Percentiles rank a stretch among this genome's conserved stretches.
Conservation (phyloP, 2,113 vertebrate species). For the Carettochelys insculpta region DNA sequence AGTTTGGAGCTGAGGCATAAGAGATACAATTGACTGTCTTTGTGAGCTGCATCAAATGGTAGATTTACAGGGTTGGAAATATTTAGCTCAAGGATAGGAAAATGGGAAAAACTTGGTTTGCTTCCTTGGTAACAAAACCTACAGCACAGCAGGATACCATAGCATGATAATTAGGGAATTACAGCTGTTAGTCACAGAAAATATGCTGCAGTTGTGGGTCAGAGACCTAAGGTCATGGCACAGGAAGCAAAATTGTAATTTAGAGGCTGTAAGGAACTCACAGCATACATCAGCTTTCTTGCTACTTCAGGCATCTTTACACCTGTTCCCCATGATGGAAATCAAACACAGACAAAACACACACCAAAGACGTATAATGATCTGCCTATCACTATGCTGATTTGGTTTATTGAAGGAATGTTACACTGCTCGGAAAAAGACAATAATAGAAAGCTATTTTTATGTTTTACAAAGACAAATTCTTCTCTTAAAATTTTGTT, state of each 20-base stretch:
- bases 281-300: slow-evolving; percentile 37
- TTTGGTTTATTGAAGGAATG: not conserved
- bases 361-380: not conserved
- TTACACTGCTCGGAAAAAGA: not conserved
- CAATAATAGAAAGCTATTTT: not conserved
- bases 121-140: slow-evolving; percentile 78
- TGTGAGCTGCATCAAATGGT: slow-evolving; percentile 63
- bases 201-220: slow-evolving; percentile 78
- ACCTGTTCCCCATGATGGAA: slow-evolving; percentile 70
- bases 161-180: slow-evolving; percentile 82
- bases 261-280: slow-evolving; percentile 74
- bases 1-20: slow-evolving; percentile 31
- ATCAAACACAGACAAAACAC: slow-evolving; percentile 69
- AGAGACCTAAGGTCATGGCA: slow-evolving; percentile 71
- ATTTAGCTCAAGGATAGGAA: slow-evolving; percentile 20
- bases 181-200: slow-evolving; percentile 80
- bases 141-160: slow-evolving; percentile 76
- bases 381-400: not conserved
- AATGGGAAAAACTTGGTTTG: slow-evolving; percentile 47
- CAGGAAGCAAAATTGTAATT: slow-evolving; percentile 84
- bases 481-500: not conserved
- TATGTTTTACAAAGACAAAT: not conserved
- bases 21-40: slow-evolving; percentile 43
- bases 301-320: slow-evolving; percentile 58
- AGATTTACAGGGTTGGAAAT: slow-evolving; percentile 61